Base-by-base conservation (phyloP, 2,797 vertebrate genomes). In the Phoxinus dragarum region DNA sequence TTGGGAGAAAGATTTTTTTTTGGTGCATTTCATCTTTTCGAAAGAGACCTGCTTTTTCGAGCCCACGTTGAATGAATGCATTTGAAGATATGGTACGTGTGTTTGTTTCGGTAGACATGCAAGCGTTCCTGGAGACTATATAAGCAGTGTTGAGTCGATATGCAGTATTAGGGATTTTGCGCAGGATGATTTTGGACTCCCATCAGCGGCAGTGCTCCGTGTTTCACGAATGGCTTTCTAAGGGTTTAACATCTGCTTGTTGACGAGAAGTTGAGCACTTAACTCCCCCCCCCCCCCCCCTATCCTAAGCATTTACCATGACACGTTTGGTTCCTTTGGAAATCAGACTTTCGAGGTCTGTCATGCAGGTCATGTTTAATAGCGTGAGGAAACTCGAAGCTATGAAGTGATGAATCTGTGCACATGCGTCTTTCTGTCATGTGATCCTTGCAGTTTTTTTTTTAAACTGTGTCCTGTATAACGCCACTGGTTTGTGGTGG, bases 141-240 rank as follows among this genome's bases (percentile, higher is more conserved):
- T 66, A 54, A 80, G 84, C 93, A 91, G 92, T 92, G 92, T 93
- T 93, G 81, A 86, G 88, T 77, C 88, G 82, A 34, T 61, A 88
- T 94, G 91, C 92, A 94, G 93, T 94, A 93, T 94, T 93, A 86
- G 78, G 68, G 72, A 78, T 69, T 64, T 76, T 68, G 34, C 40
- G 64, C 82, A 77, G 82, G 44, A 79, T 61, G 67, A 56, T 52
- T 52, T 52, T 2, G 12, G 47, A 49, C 38, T 54, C 49, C 38
- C 59, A 64, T 31, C 59, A 3, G 67, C 16, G 44, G 59, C 14
- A 67, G 27, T 27, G 44, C 72, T 52, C 72, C 31, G 19, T 54
- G 44, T 42, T 77, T 84, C 47, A 12, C 47, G 6, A 36, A 67
- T 38, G 34, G 34, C 59, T 79, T 52, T 73, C 34, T 7, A 71